Conservation (phyloP, 1,140 invertebrate genomes). For the Zaprionus nigranus region DNA sequence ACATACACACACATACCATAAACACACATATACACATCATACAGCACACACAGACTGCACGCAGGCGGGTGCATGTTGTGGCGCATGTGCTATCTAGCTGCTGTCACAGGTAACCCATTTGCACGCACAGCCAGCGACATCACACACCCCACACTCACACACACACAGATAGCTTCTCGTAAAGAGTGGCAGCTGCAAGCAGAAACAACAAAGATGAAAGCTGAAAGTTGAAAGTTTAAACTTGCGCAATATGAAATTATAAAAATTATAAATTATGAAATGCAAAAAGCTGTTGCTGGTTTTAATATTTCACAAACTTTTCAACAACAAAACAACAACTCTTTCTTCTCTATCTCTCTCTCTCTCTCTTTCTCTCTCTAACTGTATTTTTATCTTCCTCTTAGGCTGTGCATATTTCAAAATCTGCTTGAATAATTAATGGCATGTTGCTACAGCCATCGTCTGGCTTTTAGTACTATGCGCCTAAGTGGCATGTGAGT, state of each 20-base stretch:
- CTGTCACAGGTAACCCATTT: conserved; percentile 45
- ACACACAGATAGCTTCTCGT: background rate
- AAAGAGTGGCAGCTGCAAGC: background rate
- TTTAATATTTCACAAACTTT: conserved; percentile 74
- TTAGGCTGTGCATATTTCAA: conserved; percentile 61
- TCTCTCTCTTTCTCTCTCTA: background rate
- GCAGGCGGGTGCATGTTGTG: background rate
- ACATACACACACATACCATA: background rate
- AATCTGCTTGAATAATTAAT: conserved; percentile 79
- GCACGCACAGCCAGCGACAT: conserved; percentile 10
- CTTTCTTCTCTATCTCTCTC: background rate
- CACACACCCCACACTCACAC: background rate
- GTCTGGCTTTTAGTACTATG: conserved; percentile 49
- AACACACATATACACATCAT: background rate
- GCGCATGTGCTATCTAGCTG: conserved; percentile 65
- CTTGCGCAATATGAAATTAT: conserved; percentile 47
- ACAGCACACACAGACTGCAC: background rate
- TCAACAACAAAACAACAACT: conserved; percentile 12
- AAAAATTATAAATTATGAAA: conserved; percentile 24
- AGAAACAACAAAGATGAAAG: conserved; percentile 23
- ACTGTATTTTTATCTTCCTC: background rate
- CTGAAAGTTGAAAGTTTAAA: conserved; percentile 20
- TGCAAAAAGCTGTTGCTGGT: conserved; percentile 43
- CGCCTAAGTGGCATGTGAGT: conserved; percentile 5
- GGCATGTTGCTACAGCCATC: conserved; percentile 34